These are phyloP conservation scores for Protonibea diacanthus DNA, from an alignment of 2,797 vertebrate genomes.

Conservation along the genomic window DNA sequence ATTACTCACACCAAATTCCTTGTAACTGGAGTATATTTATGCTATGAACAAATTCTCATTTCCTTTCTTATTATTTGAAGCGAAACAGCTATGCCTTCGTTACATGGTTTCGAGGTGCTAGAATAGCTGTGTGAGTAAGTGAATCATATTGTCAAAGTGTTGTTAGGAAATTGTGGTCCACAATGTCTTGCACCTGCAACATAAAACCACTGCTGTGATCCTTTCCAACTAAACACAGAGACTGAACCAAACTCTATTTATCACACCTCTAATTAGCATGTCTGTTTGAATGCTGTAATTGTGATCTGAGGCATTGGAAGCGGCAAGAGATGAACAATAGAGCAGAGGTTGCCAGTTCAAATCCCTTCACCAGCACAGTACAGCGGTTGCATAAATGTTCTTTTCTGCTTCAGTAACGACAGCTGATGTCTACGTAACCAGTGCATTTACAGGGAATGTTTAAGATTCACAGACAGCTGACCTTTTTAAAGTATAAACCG, in stretches of 20 bases:
- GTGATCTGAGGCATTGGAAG: slow-evolving; percentile 13
- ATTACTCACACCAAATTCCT: not conserved
- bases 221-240: slow-evolving; percentile 18
- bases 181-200: not conserved
- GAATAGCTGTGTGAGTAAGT: slow-evolving; percentile 28
- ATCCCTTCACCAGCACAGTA: slow-evolving; percentile 14
- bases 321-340: not conserved
- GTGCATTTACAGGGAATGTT: not conserved
- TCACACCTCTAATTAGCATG: slow-evolving; percentile 44
- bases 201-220: not conserved
- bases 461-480: not conserved
- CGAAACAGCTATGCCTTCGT: slow-evolving; percentile 31
- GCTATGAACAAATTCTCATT: not conserved
- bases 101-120: not conserved
- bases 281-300: slow-evolving; percentile 32
- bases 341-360: slow-evolving; percentile 25
- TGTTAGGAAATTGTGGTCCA: slow-evolving; percentile 10
- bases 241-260: slow-evolving; percentile 32
- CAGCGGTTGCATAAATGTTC: slow-evolving; percentile 5
- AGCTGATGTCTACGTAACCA: slow-evolving; percentile 8
- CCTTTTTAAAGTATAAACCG: not conserved
- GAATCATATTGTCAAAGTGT: slow-evolving; percentile 5
- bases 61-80: slow-evolving; percentile 15
- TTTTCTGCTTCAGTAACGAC: slow-evolving; percentile 7
- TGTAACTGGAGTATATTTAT: not conserved